A percentile compares a stretch with the other conserved stretches of the same genome.
These are phyloP conservation scores for Dipodomys merriami DNA, from an alignment of 2,113 vertebrate genomes.

Conservation along the genomic window DNA sequence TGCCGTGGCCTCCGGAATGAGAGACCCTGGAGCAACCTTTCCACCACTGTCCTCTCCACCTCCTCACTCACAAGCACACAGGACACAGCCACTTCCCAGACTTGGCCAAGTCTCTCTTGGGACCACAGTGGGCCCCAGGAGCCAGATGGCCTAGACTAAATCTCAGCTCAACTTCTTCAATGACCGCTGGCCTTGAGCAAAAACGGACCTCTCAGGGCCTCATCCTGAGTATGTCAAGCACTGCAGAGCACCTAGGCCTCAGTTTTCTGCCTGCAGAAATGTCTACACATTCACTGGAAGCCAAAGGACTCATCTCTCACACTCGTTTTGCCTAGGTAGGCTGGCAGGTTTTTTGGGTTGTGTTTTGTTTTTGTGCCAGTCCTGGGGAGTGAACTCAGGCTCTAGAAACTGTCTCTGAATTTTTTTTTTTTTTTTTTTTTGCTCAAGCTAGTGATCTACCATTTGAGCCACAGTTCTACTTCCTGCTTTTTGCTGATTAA, in stretches of 20 bases:
- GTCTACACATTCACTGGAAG: neutral
- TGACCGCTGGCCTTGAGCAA: neutral
- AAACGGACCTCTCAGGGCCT: neutral
- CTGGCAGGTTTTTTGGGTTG: too few species aligned
- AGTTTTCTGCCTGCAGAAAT: neutral
- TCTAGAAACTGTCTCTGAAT: too few species aligned
- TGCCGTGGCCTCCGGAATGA: neutral
- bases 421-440: too few species aligned
- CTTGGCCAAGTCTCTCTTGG: neutral
- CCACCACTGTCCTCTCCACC: neutral
- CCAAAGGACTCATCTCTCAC: neutral
- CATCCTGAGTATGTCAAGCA: neutral
- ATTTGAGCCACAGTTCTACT: too few species aligned
- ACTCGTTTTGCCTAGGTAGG: too few species aligned
- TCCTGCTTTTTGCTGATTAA: too few species aligned
- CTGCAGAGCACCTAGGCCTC: neutral
- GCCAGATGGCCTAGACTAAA: neutral
- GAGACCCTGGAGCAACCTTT: neutral
- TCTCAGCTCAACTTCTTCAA: neutral
- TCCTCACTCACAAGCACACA: neutral
- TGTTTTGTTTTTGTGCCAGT: too few species aligned
- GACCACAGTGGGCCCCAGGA: neutral
- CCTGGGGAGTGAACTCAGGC: too few species aligned
- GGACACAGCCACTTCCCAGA: neutral
- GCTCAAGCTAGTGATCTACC: too few species aligned